Evolutionary conservation across 2,888 invertebrate genomes (phyloP), one percentile per base, ranked within the genome.

Genomic region (Villa cingulata): DNA sequence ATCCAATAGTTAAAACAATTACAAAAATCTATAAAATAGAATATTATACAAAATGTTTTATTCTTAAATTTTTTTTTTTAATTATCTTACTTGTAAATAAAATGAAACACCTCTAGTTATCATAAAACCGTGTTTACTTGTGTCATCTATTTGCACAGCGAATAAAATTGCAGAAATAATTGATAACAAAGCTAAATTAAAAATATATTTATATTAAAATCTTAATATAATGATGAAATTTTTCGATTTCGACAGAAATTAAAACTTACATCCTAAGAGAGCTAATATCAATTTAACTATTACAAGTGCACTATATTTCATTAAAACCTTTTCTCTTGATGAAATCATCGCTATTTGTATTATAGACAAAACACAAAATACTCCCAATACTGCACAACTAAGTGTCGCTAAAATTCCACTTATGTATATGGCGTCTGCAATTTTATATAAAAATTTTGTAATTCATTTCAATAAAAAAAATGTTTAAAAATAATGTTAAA

Each of bases 301-400:
- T 51, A 89, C 80, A 45, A 85, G 78, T 53, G 78, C 73, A 53
- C 81, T 80, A 70, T 88, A 89, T 59, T 81, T 79, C 71, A 87
- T 72, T 53, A 81, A 78, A 52, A 89, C 81, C 60, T 80, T 79
- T 65, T 88, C 87, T 63, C 82, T 81, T 44, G 87, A 87, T 45
- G 84, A 83, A 60, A 88, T 80, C 88, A 89, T 88, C 53, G 88
- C 85, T 55, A 90, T 75, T 67, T 89, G 89, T 54, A 89, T 74
- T 52, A 89, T 78, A 45, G 87, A 83, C 51, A 88, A 71, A 51
- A 86, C 70, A 68, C 86, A 86, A 71, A 86, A 84, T 48, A 86
- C 70, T 39, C 83, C 87, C 54, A 89, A 73, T 44, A 81, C 70
- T 2, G 79, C 71, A 39, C 86, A 82, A 44, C 86, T 84, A 48